A percentile compares a stretch with the other conserved stretches of the same genome.
These are phyloP conservation scores for Tadarida brasiliensis DNA, from an alignment of 2,797 vertebrate genomes.

Conservation along the genomic window DNA sequence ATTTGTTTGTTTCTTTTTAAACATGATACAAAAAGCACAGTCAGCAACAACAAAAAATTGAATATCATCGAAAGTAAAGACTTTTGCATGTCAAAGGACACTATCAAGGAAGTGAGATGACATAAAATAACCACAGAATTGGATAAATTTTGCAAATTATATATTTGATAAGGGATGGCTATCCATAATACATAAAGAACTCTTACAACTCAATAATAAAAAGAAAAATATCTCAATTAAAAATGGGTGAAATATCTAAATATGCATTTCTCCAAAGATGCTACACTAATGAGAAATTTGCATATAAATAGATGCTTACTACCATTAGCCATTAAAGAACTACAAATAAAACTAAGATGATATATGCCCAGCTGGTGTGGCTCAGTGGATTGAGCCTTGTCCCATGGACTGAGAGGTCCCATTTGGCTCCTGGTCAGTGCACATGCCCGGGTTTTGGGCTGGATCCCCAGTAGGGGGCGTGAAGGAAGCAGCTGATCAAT, in stretches of 20 bases:
- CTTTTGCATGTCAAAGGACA: background rate
- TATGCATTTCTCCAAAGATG: background rate
- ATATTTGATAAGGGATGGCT: background rate
- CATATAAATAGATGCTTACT: background rate
- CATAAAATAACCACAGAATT: background rate
- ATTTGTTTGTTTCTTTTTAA: no score
- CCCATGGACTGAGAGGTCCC: no score
- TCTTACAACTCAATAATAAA: background rate
- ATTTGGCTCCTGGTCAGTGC: no score
- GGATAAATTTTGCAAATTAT: constrained; percentile 18
- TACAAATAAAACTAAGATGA: background rate
- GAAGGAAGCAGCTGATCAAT: no score
- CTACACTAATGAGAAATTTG: background rate
- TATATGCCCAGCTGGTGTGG: no score
- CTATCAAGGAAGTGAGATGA: background rate
- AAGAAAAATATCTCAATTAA: background rate
- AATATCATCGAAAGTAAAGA: background rate
- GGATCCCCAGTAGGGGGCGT: no score
- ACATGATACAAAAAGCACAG: no score
- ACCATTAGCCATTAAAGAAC: background rate
- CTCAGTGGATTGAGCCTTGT: no score
- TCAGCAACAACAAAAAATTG: background rate
- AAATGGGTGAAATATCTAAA: background rate
- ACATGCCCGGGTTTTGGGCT: no score
- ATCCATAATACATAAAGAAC: background rate